Percentiles rank a stretch among this genome's conserved stretches.
Conservation (phyloP, 2,113 vertebrate genomes). For the Odocoileus hemionus region DNA sequence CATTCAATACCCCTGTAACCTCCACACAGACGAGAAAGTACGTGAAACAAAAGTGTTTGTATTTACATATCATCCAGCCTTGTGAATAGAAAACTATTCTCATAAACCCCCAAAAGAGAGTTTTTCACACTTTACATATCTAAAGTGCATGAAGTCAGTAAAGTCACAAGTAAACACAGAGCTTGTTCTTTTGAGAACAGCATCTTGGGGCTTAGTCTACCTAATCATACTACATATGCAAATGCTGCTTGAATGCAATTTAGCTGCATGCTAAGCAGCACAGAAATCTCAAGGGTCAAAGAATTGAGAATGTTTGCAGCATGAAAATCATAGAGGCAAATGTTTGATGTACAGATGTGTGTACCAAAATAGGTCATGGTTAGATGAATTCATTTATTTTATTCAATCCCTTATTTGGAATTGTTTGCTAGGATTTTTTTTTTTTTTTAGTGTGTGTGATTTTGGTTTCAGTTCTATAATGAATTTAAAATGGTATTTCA, state of each 20-base stretch:
- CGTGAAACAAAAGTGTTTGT: background rate
- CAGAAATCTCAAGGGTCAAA: constrained; percentile 61
- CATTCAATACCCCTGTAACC: background rate
- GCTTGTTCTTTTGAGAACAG: constrained; percentile 47
- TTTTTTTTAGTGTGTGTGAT: background rate
- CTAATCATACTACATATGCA: constrained; percentile 60
- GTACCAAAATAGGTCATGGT: constrained; percentile 2
- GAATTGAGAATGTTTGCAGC: constrained; percentile 49
- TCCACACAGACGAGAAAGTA: background rate
- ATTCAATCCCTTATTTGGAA: constrained; percentile 42
- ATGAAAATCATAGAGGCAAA: constrained; percentile 53
- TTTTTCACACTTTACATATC: constrained; percentile 47
- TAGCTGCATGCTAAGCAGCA: constrained; percentile 50
- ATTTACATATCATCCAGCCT: constrained; percentile 20
- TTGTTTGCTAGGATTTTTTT: constrained; percentile 16
- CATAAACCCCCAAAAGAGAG: constrained; percentile 15
- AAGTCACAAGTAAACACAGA: constrained; percentile 59
- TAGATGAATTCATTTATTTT: constrained; percentile 49
- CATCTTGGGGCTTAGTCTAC: constrained; percentile 49
- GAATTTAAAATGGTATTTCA: constrained; percentile 43
- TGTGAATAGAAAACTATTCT: constrained; percentile 21
- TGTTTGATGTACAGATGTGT: constrained; percentile 67
- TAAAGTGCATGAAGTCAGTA: constrained; percentile 46
- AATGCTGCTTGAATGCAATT: constrained; percentile 35
- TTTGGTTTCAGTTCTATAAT: constrained; percentile 1